These are phyloP conservation scores for Aricia agestis DNA, from an alignment of 1,140 invertebrate species.

Conservation along the genomic window DNA sequence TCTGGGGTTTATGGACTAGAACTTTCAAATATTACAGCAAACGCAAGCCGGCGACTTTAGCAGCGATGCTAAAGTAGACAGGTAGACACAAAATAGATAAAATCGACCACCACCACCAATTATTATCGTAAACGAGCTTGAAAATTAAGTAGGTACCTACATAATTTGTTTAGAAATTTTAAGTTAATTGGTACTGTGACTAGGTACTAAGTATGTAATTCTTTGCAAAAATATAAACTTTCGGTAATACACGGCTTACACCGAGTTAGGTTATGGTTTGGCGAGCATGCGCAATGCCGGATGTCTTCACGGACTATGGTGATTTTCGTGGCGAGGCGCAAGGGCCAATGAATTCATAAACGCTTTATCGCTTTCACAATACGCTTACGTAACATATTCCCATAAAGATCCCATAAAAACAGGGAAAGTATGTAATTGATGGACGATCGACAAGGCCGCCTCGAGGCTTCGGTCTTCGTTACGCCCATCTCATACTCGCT, in stretches of 20 bases:
- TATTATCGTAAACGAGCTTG: no score
- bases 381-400: conserved; percentile 46
- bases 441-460: conserved; percentile 45
- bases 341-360: conserved; percentile 12
- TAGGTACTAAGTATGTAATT: not conserved
- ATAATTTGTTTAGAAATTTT: no score
- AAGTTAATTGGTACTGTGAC: no score
- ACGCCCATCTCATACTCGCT: conserved; percentile 51
- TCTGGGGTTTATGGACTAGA: not conserved
- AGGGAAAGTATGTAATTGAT: conserved; percentile 66
- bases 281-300: conserved; percentile 5
- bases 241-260: not conserved
- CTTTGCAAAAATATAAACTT: not conserved
- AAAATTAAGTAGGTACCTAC: no score
- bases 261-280: conserved; percentile 7
- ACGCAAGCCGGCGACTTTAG: no score
- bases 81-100: no score
- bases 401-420: conserved; percentile 64
- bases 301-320: conserved; percentile 7
- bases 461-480: conserved; percentile 42
- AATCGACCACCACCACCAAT: no score
- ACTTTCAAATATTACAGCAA: no score
- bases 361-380: conserved; percentile 45
- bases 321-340: conserved; percentile 1
- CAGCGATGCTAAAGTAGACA: no score